Conservation (phyloP, 2,888 invertebrate genomes). For the Acanthoscelides obtectus region DNA sequence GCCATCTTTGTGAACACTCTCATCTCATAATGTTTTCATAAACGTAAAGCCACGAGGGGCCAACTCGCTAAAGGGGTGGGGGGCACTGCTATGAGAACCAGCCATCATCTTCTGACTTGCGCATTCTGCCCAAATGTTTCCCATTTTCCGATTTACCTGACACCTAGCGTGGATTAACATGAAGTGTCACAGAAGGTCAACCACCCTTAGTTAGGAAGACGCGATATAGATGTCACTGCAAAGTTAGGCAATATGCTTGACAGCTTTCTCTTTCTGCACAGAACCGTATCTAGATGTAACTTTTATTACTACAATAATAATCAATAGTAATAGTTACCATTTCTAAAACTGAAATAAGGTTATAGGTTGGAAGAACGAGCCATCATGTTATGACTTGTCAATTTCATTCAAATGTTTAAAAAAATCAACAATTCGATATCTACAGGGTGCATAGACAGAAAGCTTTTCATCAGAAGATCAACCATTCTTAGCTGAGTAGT, state of each 20-base stretch:
- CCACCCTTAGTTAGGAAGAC: background rate
- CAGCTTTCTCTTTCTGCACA: background rate
- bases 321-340: no score
- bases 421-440: no score
- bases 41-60: slow-evolving; percentile 41
- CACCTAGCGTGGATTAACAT: background rate
- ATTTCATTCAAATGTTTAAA: no score
- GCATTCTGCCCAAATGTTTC: slow-evolving; percentile 8
- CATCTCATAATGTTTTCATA: slow-evolving; percentile 38
- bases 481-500: no score
- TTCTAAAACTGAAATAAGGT: no score
- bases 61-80: slow-evolving; percentile 29
- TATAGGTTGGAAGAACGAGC: no score
- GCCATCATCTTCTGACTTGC: slow-evolving; percentile 15
- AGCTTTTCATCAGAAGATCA: no score
- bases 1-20: slow-evolving; percentile 44
- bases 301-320: no score
- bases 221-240: no score
- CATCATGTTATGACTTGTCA: no score
- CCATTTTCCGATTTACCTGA: background rate
- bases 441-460: no score
- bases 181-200: background rate
- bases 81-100: slow-evolving; percentile 4
- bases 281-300: slow-evolving; percentile 2
- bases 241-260: no score